Percentiles rank a stretch among this genome's conserved stretches.
phyloP scores from a whole-genome alignment of 2,888 invertebrate species.

The Gastracanthus pulcherrimus region DNA sequence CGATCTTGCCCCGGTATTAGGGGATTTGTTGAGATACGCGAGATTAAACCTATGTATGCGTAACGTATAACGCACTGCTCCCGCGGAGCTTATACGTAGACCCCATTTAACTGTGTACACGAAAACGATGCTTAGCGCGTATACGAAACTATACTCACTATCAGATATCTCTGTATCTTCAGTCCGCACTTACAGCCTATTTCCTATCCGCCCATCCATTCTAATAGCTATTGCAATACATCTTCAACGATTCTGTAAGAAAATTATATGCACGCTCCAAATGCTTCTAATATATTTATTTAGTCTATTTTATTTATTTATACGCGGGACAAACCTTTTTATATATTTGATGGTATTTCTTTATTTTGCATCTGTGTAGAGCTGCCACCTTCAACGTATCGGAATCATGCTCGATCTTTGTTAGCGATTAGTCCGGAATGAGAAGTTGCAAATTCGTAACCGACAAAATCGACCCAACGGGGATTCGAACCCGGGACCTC shows the following conservation, averaged over 20 bases:
- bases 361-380: too few relatives aligned
- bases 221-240: conserved; percentile 1
- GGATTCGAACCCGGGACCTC: too few relatives aligned
- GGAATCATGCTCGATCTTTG: too few relatives aligned
- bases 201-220: conserved; percentile 11
- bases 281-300: too few relatives aligned
- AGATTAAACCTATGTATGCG: conserved; percentile 40
- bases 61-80: conserved; percentile 34
- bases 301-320: too few relatives aligned
- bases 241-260: conserved; percentile 4
- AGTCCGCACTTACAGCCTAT: conserved; percentile 39
- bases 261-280: too few relatives aligned
- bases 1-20: conserved; percentile 47
- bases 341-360: too few relatives aligned
- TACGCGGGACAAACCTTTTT: too few relatives aligned
- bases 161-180: conserved; percentile 18
- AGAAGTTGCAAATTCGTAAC: too few relatives aligned
- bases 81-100: conserved; percentile 29
- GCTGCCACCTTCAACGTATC: too few relatives aligned
- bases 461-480: too few relatives aligned
- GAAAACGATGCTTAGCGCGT: conserved; percentile 33
- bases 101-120: conserved; percentile 47
- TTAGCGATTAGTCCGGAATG: too few relatives aligned
- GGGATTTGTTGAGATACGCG: conserved; percentile 50
- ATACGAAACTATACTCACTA: conserved; percentile 7